Base-by-base conservation (phyloP, 2,113 vertebrate genomes). In the Anguilla japonica region DNA sequence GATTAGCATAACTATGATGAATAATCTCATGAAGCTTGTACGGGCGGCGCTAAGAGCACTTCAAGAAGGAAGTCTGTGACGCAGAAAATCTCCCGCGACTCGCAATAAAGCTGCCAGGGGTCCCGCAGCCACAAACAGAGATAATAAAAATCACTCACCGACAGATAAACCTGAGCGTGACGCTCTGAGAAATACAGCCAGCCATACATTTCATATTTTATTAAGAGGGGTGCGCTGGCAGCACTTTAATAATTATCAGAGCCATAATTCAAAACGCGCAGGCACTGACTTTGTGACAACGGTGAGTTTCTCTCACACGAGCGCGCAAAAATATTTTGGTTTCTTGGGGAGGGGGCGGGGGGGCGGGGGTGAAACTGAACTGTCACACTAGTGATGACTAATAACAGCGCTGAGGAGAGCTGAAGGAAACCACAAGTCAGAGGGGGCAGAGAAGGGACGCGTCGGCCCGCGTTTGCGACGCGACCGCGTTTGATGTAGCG, bases 1-100 rank as follows among this genome's bases (percentile, higher is more conserved):
- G 79, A 80, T 80, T 41, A 41, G 3, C 79, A 80, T 41, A 80
- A 80, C 79, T 80, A 20, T 40, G 79, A 80, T 80, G 79, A 22
- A 80, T 80, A 41, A 80, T 80, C 79, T 80, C 39, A 41, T 41
- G 39, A 20, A 40, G 79, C 40, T 18, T 80, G 34, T 29, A 75
- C 71, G 34, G 71, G 41, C 26, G 18, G 2, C 16, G 15, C 40
- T 41, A 80, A 75, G 26, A 34, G n/a, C 71, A 80, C 79, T 80
- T 41, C 79, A 80, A 14, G 14, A 34, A 79, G 34, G 75, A 79
- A 79, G 26, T 2, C 26, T 34, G 79, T 22, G 79, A 41, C 20
- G 79, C 11, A 80, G 79, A 41, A 7, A 13, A 80, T 18, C 79
- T 80, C 41, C 40, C 4, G 40, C 79, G 13, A 80, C 14, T 41